Conservation (phyloP, 2,888 invertebrate species). For the Trichogramma dendrolimi region DNA sequence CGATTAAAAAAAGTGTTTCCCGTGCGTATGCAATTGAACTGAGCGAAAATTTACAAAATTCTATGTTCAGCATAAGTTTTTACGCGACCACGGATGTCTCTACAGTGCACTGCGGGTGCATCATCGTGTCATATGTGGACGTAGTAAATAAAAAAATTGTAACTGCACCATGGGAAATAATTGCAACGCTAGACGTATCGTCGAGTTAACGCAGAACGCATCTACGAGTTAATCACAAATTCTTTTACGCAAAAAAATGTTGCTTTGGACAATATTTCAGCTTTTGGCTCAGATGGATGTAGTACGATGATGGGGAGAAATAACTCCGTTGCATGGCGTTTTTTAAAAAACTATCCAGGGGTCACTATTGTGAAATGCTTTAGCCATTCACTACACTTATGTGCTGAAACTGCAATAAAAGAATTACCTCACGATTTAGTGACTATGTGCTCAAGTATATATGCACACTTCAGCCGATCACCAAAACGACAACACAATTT, state of each 20-base stretch:
- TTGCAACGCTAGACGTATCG: conserved; percentile 14
- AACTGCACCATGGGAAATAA: conserved; percentile 25
- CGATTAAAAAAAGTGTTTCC: not conserved
- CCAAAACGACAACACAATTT: conserved; percentile 11
- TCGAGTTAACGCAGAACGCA: conserved; percentile 12
- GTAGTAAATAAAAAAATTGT: conserved; percentile 11
- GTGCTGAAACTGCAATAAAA: conserved; percentile 24
- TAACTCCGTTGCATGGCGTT: conserved; percentile 26
- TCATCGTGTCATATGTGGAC: conserved; percentile 26
- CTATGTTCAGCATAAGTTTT: conserved; percentile 21
- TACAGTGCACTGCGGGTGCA: conserved; percentile 14
- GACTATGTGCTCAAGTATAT: conserved; percentile 11
- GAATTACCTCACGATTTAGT: conserved; percentile 15
- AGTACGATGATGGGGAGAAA: conserved; percentile 29
- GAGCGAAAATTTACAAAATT: conserved; percentile 12
- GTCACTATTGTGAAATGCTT: conserved; percentile 26
- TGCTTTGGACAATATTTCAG: conserved; percentile 23
- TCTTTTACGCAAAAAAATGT: conserved; percentile 18
- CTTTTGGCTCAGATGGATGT: conserved; percentile 28
- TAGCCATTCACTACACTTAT: conserved; percentile 24
- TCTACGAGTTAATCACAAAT: conserved; percentile 15
- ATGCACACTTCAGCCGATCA: conserved; percentile 17
- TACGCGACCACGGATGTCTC: conserved; percentile 28
- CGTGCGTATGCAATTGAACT: not conserved
- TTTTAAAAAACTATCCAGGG: conserved; percentile 17